Conservation (phyloP, 1,140 invertebrate genomes). For the Schlechtendalia chinensis region DNA sequence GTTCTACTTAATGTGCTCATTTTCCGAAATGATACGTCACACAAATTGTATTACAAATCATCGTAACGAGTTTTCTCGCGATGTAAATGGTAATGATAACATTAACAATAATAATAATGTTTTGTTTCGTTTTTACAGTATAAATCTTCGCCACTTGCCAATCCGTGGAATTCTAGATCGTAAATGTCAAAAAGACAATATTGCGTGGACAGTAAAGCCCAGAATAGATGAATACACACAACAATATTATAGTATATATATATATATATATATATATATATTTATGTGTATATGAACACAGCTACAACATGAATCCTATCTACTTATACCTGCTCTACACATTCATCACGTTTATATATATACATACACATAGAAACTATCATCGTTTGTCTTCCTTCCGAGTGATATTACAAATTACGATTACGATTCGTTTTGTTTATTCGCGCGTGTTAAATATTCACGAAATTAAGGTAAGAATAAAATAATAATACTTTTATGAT, state of each 20-base stretch:
- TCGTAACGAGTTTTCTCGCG: too few species aligned
- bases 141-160: constrained; percentile 28
- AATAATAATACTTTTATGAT: neutral
- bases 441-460: neutral
- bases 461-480: neutral
- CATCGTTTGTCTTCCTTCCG: constrained; percentile 20
- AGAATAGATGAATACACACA: constrained; percentile 6
- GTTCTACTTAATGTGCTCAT: too few species aligned
- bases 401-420: constrained; percentile 4
- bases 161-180: constrained; percentile 45
- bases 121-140: constrained; percentile 25
- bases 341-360: too few species aligned
- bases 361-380: constrained; percentile 8
- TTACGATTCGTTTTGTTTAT: neutral
- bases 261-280: too few species aligned
- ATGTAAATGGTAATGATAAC: too few species aligned
- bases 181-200: constrained; percentile 16
- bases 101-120: neutral
- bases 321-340: neutral
- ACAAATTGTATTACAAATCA: too few species aligned
- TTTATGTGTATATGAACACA: constrained; percentile 1
- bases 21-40: too few species aligned
- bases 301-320: neutral
- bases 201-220: constrained; percentile 43
- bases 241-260: too few species aligned